Percentiles rank a stretch among this genome's conserved stretches.
Evolutionary conservation across 2,797 vertebrate species (phyloP).

Genomic region (Dermochelys coriacea): DNA sequence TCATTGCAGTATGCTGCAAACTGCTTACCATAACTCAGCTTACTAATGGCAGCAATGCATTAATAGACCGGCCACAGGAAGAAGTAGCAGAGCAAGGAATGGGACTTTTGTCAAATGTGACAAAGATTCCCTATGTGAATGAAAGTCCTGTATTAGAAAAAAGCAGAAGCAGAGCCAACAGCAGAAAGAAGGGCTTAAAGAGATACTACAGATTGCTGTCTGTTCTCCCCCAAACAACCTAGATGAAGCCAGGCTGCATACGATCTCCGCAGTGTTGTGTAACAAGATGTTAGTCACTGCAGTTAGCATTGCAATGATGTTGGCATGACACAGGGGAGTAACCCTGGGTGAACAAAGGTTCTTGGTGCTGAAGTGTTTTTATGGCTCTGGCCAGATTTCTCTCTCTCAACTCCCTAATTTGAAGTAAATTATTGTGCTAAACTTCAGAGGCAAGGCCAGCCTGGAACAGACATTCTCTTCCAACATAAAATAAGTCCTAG

Average conservation of each 20-base stretch:
- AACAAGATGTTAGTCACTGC: background rate
- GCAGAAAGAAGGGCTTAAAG: background rate
- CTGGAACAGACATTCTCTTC: background rate
- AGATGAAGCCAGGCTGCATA: conserved; percentile 1
- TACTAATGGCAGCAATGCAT: background rate
- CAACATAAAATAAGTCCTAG: background rate
- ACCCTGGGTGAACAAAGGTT: background rate
- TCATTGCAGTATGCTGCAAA: conserved; percentile 51
- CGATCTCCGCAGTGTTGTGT: background rate
- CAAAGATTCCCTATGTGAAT: conserved; percentile 56
- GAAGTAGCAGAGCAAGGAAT: background rate
- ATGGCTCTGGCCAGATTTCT: background rate
- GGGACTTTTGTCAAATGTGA: conserved; percentile 52
- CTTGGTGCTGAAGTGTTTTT: background rate
- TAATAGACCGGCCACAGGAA: conserved; percentile 5
- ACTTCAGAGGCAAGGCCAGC: background rate
- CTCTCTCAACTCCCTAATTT: background rate
- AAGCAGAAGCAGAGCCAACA: conserved; percentile 30
- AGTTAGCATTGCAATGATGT: background rate
- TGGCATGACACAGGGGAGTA: background rate
- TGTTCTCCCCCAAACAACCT: background rate
- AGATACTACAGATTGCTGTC: background rate
- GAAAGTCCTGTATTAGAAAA: conserved; percentile 43
- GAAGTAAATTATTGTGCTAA: background rate
- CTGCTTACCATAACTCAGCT: conserved; percentile 41